Evolutionary conservation across 2,888 invertebrate species (phyloP).

Genomic region (Coenonympha arcania): DNA sequence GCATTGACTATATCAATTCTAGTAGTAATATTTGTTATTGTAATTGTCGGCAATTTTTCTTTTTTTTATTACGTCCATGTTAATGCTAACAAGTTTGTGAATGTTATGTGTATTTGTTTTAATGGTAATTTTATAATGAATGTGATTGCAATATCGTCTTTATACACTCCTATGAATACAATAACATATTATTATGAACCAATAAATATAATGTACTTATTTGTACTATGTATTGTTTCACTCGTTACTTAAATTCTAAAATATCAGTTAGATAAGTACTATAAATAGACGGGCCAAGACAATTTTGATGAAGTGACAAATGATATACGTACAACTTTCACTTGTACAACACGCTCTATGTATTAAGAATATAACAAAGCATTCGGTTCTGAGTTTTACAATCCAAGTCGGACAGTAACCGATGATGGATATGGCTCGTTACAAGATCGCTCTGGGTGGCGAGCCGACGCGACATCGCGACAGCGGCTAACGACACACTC

Average conservation of each 20-base stretch:
- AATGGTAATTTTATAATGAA: not conserved
- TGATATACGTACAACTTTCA: not conserved
- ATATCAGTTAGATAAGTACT: too few relatives aligned
- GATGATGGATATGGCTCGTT: constrained; percentile 64
- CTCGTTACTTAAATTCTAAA: too few relatives aligned
- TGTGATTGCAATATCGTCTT: not conserved
- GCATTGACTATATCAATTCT: constrained; percentile 22
- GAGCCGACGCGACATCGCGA: constrained; percentile 33
- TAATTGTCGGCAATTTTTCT: constrained; percentile 18
- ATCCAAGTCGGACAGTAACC: constrained; percentile 49
- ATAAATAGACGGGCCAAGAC: not conserved
- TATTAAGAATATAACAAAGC: constrained; percentile 2
- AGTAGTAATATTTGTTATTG: constrained; percentile 23
- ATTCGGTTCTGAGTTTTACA: constrained; percentile 12
- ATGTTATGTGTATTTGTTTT: not conserved
- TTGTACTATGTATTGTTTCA: too few relatives aligned
- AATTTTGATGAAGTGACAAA: constrained; percentile 2
- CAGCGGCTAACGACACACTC: constrained; percentile 51
- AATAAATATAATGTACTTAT: too few relatives aligned
- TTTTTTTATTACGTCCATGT: constrained; percentile 6
- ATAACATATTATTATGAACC: too few relatives aligned
- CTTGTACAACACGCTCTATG: not conserved
- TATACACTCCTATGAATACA: too few relatives aligned
- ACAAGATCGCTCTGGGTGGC: constrained; percentile 56
- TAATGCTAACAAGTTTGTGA: not conserved